Evolutionary conservation across 2,113 vertebrate species (phyloP).

Genomic region (Microcebus griseorufus): DNA sequence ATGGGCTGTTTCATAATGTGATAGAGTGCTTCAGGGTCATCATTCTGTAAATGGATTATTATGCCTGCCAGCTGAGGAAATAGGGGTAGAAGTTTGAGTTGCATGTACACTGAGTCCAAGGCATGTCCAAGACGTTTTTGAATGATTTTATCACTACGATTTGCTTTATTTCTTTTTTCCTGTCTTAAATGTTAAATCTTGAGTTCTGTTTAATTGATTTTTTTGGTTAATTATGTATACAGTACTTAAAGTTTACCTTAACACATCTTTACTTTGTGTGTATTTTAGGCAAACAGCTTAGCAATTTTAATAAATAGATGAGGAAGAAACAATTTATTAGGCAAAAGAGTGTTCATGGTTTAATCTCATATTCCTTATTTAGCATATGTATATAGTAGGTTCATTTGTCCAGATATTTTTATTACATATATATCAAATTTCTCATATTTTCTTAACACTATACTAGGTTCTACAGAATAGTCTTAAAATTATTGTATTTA

Average conservation of each 20-base stretch:
- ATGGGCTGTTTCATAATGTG: background rate
- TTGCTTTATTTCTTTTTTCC: background rate
- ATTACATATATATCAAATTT: background rate
- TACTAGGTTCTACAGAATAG: background rate
- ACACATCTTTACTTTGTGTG: background rate
- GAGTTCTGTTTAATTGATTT: background rate
- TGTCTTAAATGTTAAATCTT: background rate
- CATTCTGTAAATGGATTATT: background rate
- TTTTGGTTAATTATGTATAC: background rate
- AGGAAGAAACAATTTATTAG: background rate
- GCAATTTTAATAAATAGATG: background rate
- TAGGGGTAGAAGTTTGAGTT: background rate
- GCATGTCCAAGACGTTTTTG: background rate
- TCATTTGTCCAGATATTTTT: background rate
- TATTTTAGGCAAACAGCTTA: background rate
- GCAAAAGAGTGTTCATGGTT: background rate
- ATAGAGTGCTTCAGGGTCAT: background rate
- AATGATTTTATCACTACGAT: background rate
- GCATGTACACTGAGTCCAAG: background rate
- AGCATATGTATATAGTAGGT: background rate
- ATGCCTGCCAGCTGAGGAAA: background rate
- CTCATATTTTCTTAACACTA: background rate
- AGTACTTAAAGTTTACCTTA: background rate
- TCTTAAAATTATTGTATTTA: background rate
- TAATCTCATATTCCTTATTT: background rate